Percentiles rank a stretch among this genome's conserved stretches.
These are phyloP conservation scores for Carapus acus DNA, from an alignment of 2,797 vertebrate genomes.

Conservation along the genomic window DNA sequence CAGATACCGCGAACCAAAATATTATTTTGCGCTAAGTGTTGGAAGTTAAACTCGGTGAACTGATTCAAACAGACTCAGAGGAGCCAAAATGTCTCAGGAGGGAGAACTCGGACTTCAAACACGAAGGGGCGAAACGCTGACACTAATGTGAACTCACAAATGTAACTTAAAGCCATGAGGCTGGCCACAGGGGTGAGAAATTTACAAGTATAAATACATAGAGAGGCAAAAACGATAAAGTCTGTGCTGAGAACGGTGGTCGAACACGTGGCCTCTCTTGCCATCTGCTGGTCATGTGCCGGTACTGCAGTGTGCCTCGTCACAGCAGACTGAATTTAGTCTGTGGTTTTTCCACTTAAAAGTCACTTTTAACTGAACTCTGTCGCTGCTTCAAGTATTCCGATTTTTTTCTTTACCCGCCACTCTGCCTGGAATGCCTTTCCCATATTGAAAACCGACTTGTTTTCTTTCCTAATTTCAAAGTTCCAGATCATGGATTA, in stretches of 20 bases:
- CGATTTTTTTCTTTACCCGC: too few species aligned
- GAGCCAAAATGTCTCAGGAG: constrained; percentile 12
- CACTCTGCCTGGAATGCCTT: too few species aligned
- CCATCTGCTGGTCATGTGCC: constrained; percentile 51
- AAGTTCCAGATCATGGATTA: too few species aligned
- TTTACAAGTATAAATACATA: background rate
- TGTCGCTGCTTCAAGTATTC: too few species aligned
- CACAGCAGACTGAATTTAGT: too few species aligned
- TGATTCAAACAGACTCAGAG: constrained; percentile 3
- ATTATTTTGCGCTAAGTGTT: too few species aligned
- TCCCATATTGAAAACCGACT: too few species aligned
- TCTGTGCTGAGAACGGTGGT: background rate
- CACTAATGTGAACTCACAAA: background rate
- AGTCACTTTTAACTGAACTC: too few species aligned
- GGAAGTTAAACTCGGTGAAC: too few species aligned
- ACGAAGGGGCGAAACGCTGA: background rate
- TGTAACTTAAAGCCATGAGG: background rate
- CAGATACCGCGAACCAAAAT: too few species aligned
- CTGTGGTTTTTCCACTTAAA: too few species aligned
- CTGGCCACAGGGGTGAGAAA: background rate
- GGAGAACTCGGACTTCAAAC: background rate
- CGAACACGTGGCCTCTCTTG: constrained; percentile 43
- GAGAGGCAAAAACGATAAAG: constrained; percentile 4
- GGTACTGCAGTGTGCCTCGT: constrained; percentile 19
- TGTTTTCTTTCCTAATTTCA: too few species aligned